These are phyloP conservation scores for Cyrtonyx montezumae DNA, from an alignment of 2,113 vertebrate species.

Conservation along the genomic window DNA sequence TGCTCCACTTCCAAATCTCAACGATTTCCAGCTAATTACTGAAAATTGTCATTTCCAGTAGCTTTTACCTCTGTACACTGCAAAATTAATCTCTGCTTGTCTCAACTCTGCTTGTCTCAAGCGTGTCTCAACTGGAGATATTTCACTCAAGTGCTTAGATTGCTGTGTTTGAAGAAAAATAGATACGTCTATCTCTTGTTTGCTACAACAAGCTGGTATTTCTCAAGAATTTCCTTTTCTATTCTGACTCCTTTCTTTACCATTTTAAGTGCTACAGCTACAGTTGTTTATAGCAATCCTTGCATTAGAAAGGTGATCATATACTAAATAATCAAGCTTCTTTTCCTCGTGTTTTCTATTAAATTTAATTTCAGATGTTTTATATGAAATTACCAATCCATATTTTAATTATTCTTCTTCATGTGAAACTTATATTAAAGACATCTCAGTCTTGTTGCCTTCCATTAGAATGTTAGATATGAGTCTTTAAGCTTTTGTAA, in stretches of 20 bases:
- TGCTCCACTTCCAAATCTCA: neutral
- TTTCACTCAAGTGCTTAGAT: neutral
- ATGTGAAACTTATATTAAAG: neutral
- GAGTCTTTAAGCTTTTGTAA: neutral
- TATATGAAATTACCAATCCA: neutral
- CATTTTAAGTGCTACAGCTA: neutral
- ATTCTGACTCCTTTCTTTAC: neutral
- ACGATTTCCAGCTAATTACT: neutral
- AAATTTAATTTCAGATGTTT: neutral
- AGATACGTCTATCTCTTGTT: neutral
- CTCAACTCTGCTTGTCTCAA: neutral
- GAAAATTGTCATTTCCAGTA: neutral
- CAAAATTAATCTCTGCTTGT: neutral
- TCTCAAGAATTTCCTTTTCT: neutral
- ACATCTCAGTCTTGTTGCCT: neutral
- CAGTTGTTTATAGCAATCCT: neutral
- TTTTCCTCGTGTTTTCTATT: neutral
- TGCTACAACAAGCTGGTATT: neutral
- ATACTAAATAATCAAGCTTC: neutral
- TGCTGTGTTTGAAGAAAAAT: neutral
- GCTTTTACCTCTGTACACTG: neutral
- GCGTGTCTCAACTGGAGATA: neutral
- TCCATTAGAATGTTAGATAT: neutral
- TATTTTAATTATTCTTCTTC: neutral
- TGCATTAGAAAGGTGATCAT: neutral